Evolutionary conservation across 2,888 invertebrate genomes (phyloP), one percentile per base, ranked within the genome.

Genomic region (Scaptomyza polygonia): DNA sequence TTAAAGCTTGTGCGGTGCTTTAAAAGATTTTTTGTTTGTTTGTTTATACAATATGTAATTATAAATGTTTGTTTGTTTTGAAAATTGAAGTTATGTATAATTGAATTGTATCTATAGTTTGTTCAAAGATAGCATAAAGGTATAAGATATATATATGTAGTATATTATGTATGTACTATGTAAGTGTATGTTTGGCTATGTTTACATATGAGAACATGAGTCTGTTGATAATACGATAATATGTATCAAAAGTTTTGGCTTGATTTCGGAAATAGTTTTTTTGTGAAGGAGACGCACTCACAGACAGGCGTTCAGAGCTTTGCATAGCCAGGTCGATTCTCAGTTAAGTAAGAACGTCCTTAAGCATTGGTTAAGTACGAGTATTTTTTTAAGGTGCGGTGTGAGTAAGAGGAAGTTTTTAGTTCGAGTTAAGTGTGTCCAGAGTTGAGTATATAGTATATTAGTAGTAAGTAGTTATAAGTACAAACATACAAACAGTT

Each of bases 251-350:
- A 67, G 25, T 25, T 25, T 5, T 5, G 25, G 4, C 25, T 68
- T 58, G 55, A 58, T 68, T 68, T 69, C 32, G 62, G 21, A 51
- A 54, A 34, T 1, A 30, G 16, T 32, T 16, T 54, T 25, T 59
- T 64, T 51, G 30, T 49, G 39, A 34, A 43, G 25, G 55, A 59
- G 72, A 72, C 67, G 72, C 83, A 75, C 88, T 77, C 80, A 80
- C 78, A 80, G 85, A 77, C 82, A 84, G 87, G 70, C 79, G 77
- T 72, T 70, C 54, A 72, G 69, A 79, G 77, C 69, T 14, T 39
- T 39, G 39, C 39, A 39, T 39, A 16, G 39, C 39, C 39, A 39
- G 39, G 16, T 39, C 68, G 34, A 34, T 54, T 44, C 57, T 72
- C n/a, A 58, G 43, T n/a, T 67, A 29, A 57, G 55, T 54, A 61